Evolutionary conservation across 2,113 vertebrate species (phyloP).

Genomic region (Dascyllus trimaculatus): DNA sequence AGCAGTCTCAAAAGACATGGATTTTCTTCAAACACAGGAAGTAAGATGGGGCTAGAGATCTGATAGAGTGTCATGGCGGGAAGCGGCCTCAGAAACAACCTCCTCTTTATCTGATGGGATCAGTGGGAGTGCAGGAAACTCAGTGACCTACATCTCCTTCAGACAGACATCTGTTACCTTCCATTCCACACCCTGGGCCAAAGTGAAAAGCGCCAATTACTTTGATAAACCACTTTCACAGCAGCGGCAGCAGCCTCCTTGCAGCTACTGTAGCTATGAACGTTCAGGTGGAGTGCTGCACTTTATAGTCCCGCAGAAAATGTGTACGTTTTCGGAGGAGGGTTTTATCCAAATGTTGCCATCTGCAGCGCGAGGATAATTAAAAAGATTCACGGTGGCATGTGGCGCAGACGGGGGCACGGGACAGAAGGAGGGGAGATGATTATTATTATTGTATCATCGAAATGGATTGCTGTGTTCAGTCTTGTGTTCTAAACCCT

Average conservation of each 20-base stretch:
- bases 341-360: constrained; percentile 69
- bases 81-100: constrained; percentile 61
- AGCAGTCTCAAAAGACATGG: constrained; percentile 52
- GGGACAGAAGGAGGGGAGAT: constrained; percentile 58
- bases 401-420: constrained; percentile 51
- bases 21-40: constrained; percentile 71
- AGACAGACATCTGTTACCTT: constrained; percentile 71
- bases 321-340: constrained; percentile 37
- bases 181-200: constrained; percentile 49
- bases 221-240: constrained; percentile 58
- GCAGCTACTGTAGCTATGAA: constrained; percentile 40
- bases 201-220: constrained; percentile 58
- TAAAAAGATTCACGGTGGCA: constrained; percentile 57
- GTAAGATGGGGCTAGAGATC: constrained; percentile 62
- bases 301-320: constrained; percentile 39
- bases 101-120: constrained; percentile 70
- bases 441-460: constrained; percentile 65
- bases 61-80: constrained; percentile 53
- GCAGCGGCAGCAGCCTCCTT: constrained; percentile 7
- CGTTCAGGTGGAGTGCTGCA: constrained; percentile 41
- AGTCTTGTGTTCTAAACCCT: constrained; percentile 61
- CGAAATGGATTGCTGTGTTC: constrained; percentile 64
- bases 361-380: constrained; percentile 73
- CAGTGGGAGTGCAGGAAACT: constrained; percentile 62
- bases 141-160: constrained; percentile 76